Conservation (phyloP, 2,888 invertebrate species). For the Trichogramma evanescens region DNA sequence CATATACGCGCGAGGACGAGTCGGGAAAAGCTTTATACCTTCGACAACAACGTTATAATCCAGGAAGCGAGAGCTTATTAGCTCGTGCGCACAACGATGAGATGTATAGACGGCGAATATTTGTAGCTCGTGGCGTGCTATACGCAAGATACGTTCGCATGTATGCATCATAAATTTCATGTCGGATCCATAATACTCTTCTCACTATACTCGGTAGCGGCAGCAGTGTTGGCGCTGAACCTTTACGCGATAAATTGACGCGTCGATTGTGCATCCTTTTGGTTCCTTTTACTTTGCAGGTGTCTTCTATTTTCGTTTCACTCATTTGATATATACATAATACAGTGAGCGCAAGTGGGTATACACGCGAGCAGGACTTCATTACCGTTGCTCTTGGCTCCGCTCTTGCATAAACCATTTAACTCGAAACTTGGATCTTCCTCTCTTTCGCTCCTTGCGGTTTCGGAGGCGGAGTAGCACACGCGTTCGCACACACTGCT, state of each 20-base stretch:
- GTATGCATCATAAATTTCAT: too few relatives aligned
- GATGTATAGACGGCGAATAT: neutral
- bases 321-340: neutral
- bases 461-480: constrained; percentile 41
- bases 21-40: too few relatives aligned
- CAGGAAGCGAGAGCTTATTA: neutral
- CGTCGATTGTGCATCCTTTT: constrained; percentile 40
- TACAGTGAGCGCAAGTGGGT: neutral
- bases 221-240: constrained; percentile 36
- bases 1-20: too few relatives aligned
- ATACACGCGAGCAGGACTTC: constrained; percentile 38
- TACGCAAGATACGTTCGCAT: too few relatives aligned
- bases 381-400: constrained; percentile 41
- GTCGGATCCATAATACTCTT: neutral
- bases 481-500: neutral
- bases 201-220: constrained; percentile 2
- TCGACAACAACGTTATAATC: too few relatives aligned
- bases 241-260: constrained; percentile 41
- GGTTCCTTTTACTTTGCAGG: constrained; percentile 20
- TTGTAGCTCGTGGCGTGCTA: neutral
- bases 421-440: constrained; percentile 34
- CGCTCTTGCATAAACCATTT: constrained; percentile 48
- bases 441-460: constrained; percentile 32
- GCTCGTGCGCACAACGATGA: neutral
- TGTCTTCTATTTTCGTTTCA: neutral